Evolutionary conservation across 1,140 invertebrate genomes (phyloP), one percentile per base, ranked within the genome.

Genomic region (Pseudomyrmex gracilis): DNA sequence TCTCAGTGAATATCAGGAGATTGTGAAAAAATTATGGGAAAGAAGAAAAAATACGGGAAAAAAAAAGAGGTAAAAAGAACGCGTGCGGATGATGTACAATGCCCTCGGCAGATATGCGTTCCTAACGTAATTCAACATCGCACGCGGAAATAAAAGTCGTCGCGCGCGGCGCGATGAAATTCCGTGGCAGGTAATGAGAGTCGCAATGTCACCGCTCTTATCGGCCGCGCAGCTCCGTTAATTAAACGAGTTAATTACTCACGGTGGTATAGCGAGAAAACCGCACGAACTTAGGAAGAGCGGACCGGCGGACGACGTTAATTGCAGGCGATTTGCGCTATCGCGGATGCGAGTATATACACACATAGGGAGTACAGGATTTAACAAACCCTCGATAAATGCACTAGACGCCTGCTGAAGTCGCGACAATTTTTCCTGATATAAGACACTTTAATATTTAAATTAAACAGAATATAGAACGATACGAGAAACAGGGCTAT

Each of bases 191-290:
- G 73, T 60, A 83, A 83, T 63, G 73, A 83, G 73, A 83, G 73
- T 45, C 61, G 73, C 58, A 20, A 51, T 45, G 45, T 76, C 15
- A 34, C 17, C 43, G 49, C 67, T 55, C 57, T 71, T 67, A 70
- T 84, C 61, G 24, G 67, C 7, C 13, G 67, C 7, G 53, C 49
- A 57, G 43, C 43, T 45, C 60, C 78, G 67, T 87, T 89, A 87
- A 86, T 89, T 89, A 86, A 89, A 88, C 84, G 68, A 85, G 86
- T 89, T 89, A 87, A 89, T 89, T 89, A 87, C 78, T 80, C 80
- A 67, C 76, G 66, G 17, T n/a, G 58, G 66, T 10, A 49, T 43
- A 60, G 20, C 55, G 73, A 47, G 67, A 77, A 76, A 86, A 71
- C 53, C 73, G 66, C 80, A 51, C 4, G 85, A 83, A 83, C 77